Evolutionary conservation across 2,888 invertebrate genomes (phyloP), one percentile per base, ranked within the genome.

Genomic region (Idaea aversata): DNA sequence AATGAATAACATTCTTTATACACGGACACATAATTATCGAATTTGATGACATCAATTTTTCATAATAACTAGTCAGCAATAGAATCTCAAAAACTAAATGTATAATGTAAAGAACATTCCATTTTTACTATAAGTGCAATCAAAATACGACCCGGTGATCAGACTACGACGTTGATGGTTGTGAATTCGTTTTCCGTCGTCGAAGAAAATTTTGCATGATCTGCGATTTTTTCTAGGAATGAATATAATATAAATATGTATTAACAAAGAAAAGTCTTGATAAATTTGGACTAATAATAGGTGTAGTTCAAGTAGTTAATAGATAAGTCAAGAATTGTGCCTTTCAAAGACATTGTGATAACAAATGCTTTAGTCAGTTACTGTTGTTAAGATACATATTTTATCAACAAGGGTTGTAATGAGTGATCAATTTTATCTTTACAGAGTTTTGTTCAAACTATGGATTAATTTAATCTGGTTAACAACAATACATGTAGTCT

Each of bases 51-150:
- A 47, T 47, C 10, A 5, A 7, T 47, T 10, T 47, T 6, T 47
- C 47, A 47, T 15, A 5, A 59, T 25, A 5, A 59, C 59, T 59
- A 59, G 59, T 59, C 59, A 59, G 59, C 59, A 34, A 59, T 59
- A 59, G 59, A 59, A 25, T 16, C 59, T 34, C 59, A 34, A 59
- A 15, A 59, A 59, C 59, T 47, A 34, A 25, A 58, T n/a, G 6
- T 34, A 34, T 34, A 34, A 13, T 59, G 34, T 34, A 59, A 38
- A 38, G 7, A 59, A 59, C 59, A 59, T 59, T 59, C 59, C 59
- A 59, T 16, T 58, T 58, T n/a, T 6, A 58, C 10, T 3, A 47
- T 47, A 47, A 7, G 36, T 25, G 25, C 25, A 25, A 25, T 25
- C 25, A 25, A 25, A 25, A 1, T 25, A 25, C 25, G 25, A 25